Conservation (phyloP, 2,113 vertebrate species). For the Percopsis transmontana region DNA sequence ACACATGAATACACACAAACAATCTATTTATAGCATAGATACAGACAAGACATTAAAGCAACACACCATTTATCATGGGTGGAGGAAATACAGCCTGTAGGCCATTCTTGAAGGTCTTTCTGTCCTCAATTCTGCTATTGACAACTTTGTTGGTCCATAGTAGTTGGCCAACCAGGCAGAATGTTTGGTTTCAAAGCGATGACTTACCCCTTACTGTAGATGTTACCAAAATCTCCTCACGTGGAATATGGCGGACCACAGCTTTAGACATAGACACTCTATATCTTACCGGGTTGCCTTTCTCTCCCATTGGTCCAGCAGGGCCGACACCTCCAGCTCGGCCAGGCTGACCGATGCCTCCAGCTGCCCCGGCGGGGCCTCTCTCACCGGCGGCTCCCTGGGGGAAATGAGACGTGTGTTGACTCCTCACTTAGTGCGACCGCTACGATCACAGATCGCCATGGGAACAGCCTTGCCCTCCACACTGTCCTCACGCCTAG, state of each 20-base stretch:
- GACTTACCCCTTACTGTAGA: too few species aligned
- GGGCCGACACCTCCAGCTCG: conserved; percentile 81
- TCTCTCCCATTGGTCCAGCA: conserved; percentile 86
- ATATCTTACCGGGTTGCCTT: conserved; percentile 87
- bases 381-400: conserved; percentile 88
- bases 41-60: too few species aligned
- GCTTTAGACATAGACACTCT: conserved; percentile 32
- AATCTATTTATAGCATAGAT: too few species aligned
- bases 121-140: too few species aligned
- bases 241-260: background rate
- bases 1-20: background rate
- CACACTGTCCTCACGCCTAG: too few species aligned
- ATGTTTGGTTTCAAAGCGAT: background rate
- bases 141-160: too few species aligned
- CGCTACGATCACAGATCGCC: conserved; percentile 51
- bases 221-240: too few species aligned
- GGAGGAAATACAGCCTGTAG: too few species aligned
- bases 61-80: too few species aligned
- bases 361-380: conserved; percentile 83
- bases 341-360: conserved; percentile 88
- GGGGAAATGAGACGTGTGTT: conserved; percentile 30
- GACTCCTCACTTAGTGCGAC: conserved; percentile 42
- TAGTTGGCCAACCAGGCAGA: too few species aligned
- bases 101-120: too few species aligned
- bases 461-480: conserved; percentile 38